Conservation (phyloP, 2,888 invertebrate genomes). For the Papilio demoleus region DNA sequence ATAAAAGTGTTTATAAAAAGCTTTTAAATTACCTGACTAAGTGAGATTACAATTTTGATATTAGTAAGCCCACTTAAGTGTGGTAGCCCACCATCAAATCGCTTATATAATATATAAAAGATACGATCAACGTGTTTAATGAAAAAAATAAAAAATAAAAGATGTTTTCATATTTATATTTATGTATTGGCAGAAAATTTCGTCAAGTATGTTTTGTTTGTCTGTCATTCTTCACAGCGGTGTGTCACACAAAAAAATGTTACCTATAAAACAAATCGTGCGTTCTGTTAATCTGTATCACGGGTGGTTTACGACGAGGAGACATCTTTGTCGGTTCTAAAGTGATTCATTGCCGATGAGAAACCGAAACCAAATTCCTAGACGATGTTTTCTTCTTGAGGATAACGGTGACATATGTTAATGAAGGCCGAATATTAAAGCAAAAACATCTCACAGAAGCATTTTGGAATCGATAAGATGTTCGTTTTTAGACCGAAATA, state of each 20-base stretch:
- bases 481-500: too few relatives aligned
- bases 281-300: conserved; percentile 43
- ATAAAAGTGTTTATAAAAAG: too few relatives aligned
- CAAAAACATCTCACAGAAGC: not conserved
- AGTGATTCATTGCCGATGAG: conserved; percentile 34
- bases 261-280: conserved; percentile 43
- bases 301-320: conserved; percentile 44
- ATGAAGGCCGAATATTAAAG: not conserved
- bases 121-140: too few relatives aligned
- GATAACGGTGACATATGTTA: not conserved
- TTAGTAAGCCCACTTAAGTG: too few relatives aligned
- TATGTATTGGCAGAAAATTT: too few relatives aligned
- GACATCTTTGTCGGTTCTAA: conserved; percentile 43
- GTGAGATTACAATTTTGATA: too few relatives aligned
- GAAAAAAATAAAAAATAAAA: too few relatives aligned
- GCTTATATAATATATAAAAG: too few relatives aligned
- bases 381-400: conserved; percentile 11
- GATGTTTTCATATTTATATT: too few relatives aligned
- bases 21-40: too few relatives aligned
- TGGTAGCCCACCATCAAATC: too few relatives aligned
- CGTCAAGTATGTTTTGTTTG: not conserved
- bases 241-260: conserved; percentile 37
- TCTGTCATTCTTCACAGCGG: not conserved
- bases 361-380: conserved; percentile 33
- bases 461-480: too few relatives aligned